Conservation (phyloP, 1,140 invertebrate genomes). For the Drosophila trapezifrons region DNA sequence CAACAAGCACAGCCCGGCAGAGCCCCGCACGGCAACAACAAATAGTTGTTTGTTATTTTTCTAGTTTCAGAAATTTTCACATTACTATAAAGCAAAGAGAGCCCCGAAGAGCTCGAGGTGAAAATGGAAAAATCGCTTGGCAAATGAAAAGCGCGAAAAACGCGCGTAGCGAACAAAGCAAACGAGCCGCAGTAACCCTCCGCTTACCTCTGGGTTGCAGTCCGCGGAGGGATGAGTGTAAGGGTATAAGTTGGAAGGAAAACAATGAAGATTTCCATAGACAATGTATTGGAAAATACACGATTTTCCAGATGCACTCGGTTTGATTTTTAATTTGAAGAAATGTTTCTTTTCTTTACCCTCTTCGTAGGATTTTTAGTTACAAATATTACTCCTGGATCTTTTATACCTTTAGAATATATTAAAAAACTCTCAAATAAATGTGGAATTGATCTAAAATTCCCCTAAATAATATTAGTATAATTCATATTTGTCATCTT, state of each 20-base stretch:
- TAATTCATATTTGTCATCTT: no score
- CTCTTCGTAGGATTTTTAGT: no score
- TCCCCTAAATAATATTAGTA: no score
- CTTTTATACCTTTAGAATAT: not conserved
- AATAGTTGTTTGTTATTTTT: constrained; percentile 63
- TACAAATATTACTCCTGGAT: no score
- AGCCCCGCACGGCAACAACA: constrained; percentile 27
- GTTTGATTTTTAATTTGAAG: not conserved
- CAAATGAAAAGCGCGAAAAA: constrained; percentile 81
- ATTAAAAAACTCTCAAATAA: no score
- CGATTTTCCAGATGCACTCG: constrained; percentile 8
- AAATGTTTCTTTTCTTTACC: not conserved
- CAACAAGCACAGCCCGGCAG: constrained; percentile 18
- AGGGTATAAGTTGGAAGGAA: constrained; percentile 22
- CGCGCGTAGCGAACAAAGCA: constrained; percentile 74
- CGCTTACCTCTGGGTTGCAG: constrained; percentile 6
- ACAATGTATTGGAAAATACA: constrained; percentile 1
- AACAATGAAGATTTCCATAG: constrained; percentile 14
- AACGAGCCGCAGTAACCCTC: constrained; percentile 41
- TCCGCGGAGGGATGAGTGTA: constrained; percentile 19
- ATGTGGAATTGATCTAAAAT: no score
- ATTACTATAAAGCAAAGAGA: constrained; percentile 75
- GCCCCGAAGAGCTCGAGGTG: constrained; percentile 53
- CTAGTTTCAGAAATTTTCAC: constrained; percentile 79
- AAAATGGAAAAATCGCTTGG: constrained; percentile 77